Conservation (phyloP, 64 coral and sea anemone species). For the Actinia tenebrosa region DNA sequence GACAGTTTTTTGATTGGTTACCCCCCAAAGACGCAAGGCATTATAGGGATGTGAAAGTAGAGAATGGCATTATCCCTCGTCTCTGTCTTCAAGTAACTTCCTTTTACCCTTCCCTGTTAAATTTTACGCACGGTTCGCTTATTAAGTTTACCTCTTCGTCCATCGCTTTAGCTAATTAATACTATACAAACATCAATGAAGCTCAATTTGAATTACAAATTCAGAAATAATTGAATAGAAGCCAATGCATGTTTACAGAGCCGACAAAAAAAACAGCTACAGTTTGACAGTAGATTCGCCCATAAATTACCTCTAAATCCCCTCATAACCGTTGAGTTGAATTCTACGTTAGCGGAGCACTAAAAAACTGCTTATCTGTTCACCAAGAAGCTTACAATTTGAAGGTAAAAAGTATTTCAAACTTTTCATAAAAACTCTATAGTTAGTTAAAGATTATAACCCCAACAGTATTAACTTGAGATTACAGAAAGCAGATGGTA, state of each 20-base stretch:
- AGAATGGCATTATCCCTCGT: too few relatives aligned
- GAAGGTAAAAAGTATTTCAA: neutral
- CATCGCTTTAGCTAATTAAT: neutral
- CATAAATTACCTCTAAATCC: constrained; percentile 2
- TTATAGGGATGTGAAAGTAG: too few relatives aligned
- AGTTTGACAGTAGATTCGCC: neutral
- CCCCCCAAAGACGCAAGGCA: too few relatives aligned
- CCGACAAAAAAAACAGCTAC: neutral
- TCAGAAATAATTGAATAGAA: neutral
- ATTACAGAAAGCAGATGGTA: neutral
- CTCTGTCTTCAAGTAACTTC: too few relatives aligned
- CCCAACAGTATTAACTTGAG: neutral
- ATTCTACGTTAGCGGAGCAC: neutral
- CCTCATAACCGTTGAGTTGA: neutral
- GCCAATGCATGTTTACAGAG: neutral
- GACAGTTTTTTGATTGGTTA: too few relatives aligned
- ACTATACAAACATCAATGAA: neutral
- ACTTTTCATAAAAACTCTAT: neutral
- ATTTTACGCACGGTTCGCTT: too few relatives aligned
- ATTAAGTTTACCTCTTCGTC: neutral
- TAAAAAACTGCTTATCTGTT: neutral
- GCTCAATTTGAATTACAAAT: constrained; percentile 1
- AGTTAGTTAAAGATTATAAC: neutral
- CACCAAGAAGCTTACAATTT: neutral
- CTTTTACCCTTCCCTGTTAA: too few relatives aligned